A percentile compares a stretch with the other conserved stretches of the same genome.
Evolutionary conservation across 2,888 invertebrate species (phyloP).

Genomic region (Erannis defoliaria): DNA sequence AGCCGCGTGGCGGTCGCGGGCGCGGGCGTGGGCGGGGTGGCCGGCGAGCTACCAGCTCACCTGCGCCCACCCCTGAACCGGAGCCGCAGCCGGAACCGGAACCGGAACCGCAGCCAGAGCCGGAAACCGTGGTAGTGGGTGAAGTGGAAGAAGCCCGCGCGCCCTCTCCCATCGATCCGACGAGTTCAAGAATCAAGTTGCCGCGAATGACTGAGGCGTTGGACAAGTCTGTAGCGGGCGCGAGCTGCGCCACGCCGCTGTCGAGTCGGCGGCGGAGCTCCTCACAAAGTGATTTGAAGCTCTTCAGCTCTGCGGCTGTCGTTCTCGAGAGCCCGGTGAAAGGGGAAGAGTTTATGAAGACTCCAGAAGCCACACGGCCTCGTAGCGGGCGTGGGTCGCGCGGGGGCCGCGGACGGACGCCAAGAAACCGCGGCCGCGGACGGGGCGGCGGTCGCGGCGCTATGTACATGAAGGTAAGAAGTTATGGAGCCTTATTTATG

Average conservation of each 20-base stretch:
- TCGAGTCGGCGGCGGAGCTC: constrained; percentile 67
- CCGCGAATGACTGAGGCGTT: constrained; percentile 82
- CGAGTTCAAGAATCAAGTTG: constrained; percentile 77
- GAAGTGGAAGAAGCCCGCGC: constrained; percentile 40
- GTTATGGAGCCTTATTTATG: no score
- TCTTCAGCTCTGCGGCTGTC: constrained; percentile 61
- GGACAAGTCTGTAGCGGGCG: constrained; percentile 69
- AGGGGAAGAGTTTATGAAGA: constrained; percentile 64
- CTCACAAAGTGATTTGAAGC: constrained; percentile 55
- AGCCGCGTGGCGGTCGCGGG: constrained; percentile 66
- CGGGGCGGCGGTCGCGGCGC: constrained; percentile 77
- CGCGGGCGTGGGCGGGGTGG: constrained; percentile 75
- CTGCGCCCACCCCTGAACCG: constrained; percentile 38
- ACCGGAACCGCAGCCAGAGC: constrained; percentile 34
- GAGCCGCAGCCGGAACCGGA: constrained; percentile 38
- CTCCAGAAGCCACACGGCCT: constrained; percentile 56
- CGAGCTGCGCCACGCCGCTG: constrained; percentile 66
- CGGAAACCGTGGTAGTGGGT: constrained; percentile 42
- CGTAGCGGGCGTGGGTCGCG: constrained; percentile 55
- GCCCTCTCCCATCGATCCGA: constrained; percentile 68
- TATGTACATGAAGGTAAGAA: constrained; percentile 63
- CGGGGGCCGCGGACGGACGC: constrained; percentile 60
- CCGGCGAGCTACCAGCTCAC: constrained; percentile 52
- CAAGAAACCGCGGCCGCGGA: constrained; percentile 68
- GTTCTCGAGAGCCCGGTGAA: constrained; percentile 54